Percentiles rank a stretch among this genome's conserved stretches.
phyloP scores from a whole-genome alignment of 2,113 vertebrate genomes.

The Dolichotis patagonum region DNA sequence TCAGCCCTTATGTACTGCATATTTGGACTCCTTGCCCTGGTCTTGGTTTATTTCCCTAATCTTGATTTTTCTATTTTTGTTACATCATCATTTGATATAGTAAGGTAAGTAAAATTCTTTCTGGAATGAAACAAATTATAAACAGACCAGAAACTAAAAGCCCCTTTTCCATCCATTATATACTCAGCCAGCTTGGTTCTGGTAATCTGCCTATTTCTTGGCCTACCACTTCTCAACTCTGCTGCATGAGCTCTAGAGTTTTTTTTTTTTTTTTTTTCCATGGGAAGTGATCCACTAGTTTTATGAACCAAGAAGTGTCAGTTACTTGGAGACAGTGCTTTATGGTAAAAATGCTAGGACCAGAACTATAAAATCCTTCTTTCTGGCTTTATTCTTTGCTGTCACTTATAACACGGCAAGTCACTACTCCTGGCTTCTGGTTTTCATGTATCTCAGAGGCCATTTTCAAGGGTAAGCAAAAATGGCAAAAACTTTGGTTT shows the following conservation, averaged over 20 bases:
- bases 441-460: background rate
- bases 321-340: background rate
- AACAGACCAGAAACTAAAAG: background rate
- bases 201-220: background rate
- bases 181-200: background rate
- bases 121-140: background rate
- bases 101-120: conserved; percentile 36
- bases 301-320: background rate
- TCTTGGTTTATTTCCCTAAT: background rate
- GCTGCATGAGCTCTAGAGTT: background rate
- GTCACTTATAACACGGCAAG: background rate
- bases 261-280: background rate
- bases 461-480: background rate
- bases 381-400: background rate
- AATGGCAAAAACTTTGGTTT: background rate
- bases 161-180: background rate
- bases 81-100: background rate
- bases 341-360: background rate
- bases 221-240: background rate
- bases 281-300: background rate
- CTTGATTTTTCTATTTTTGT: background rate
- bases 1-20: background rate
- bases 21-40: background rate
- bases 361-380: background rate
- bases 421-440: background rate